Conservation (phyloP, 2,888 invertebrate genomes). For the Petrolisthes manimaculis region DNA sequence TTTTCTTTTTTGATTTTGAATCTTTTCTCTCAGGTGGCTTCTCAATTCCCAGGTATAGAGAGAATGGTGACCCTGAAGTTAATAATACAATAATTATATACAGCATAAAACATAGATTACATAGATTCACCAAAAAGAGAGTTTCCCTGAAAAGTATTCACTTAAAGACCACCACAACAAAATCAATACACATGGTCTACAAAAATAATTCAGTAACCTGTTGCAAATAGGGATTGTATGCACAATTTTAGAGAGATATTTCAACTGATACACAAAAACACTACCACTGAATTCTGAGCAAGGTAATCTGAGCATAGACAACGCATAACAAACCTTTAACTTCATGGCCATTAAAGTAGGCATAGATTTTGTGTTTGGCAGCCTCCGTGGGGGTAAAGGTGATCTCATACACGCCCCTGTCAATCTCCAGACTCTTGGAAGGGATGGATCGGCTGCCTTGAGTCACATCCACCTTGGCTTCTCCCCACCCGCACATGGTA, state of each 20-base stretch:
- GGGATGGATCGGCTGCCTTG: conserved; percentile 88
- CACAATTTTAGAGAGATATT: too few relatives aligned
- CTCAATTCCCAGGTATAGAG: conserved; percentile 79
- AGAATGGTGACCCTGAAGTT: conserved; percentile 80
- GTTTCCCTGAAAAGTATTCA: too few relatives aligned
- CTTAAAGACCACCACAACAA: too few relatives aligned
- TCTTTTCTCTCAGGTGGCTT: conserved; percentile 63
- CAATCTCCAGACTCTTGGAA: conserved; percentile 84
- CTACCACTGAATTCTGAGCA: not conserved
- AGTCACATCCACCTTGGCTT: conserved; percentile 89
- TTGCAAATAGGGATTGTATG: too few relatives aligned
- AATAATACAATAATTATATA: too few relatives aligned
- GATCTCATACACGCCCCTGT: conserved; percentile 73
- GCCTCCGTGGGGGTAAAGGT: conserved; percentile 75
- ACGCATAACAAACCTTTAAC: conserved; percentile 75
- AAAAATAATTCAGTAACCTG: too few relatives aligned
- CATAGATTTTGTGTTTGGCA: conserved; percentile 75
- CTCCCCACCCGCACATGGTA: conserved; percentile 86
- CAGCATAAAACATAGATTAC: too few relatives aligned
- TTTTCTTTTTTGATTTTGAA: conserved; percentile 58
- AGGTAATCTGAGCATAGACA: not conserved
- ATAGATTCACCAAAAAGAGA: too few relatives aligned
- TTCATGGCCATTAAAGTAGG: conserved; percentile 93
- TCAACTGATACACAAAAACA: too few relatives aligned
- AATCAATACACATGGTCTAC: too few relatives aligned